A percentile compares a stretch with the other conserved stretches of the same genome.
These are phyloP conservation scores for Apostichopus parvimensis DNA, from an alignment of 35 echinoderm and acorn worm genomes.

Conservation along the genomic window DNA sequence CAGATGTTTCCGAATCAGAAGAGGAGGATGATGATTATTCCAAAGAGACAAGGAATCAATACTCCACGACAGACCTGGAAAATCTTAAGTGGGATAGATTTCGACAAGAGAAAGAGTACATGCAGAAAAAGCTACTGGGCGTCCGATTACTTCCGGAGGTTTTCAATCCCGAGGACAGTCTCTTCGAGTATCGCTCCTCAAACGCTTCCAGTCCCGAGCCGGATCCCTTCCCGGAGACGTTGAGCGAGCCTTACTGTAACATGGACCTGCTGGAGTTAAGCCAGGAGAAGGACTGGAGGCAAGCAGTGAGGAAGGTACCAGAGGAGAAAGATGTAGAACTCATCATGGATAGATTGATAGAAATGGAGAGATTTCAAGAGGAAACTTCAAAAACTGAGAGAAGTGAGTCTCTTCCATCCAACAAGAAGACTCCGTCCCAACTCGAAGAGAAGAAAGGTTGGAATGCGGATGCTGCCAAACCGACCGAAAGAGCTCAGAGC, in stretches of 20 bases:
- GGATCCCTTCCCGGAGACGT: conserved; percentile 66
- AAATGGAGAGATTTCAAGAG: conserved; percentile 83
- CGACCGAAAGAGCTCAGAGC: conserved; percentile 85
- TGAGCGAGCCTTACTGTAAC: conserved; percentile 84
- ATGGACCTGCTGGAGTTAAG: conserved; percentile 89
- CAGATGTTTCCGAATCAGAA: conserved; percentile 37
- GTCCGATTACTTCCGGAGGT: conserved; percentile 71
- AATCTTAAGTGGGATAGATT: conserved; percentile 51
- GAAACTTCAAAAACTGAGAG: conserved; percentile 82
- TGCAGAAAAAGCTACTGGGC: conserved; percentile 51
- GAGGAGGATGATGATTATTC: conserved; percentile 23
- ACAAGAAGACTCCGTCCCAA: conserved; percentile 58
- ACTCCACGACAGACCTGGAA: conserved; percentile 51
- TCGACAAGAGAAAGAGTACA: conserved; percentile 46
- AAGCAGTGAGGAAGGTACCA: conserved; percentile 63
- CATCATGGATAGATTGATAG: conserved; percentile 85
- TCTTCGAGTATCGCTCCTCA: conserved; percentile 63
- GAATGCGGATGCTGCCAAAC: conserved; percentile 77
- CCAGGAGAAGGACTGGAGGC: conserved; percentile 82
- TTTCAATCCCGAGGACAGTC: conserved; percentile 55
- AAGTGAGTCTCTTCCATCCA: conserved; percentile 30
- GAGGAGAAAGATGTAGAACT: conserved; percentile 61
- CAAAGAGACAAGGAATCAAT: neutral
- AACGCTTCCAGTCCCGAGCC: conserved; percentile 69
- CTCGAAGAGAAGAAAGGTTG: conserved; percentile 87